These are phyloP conservation scores for Cryptus viduatorius DNA, from an alignment of 2,888 invertebrate species.

Conservation along the genomic window DNA sequence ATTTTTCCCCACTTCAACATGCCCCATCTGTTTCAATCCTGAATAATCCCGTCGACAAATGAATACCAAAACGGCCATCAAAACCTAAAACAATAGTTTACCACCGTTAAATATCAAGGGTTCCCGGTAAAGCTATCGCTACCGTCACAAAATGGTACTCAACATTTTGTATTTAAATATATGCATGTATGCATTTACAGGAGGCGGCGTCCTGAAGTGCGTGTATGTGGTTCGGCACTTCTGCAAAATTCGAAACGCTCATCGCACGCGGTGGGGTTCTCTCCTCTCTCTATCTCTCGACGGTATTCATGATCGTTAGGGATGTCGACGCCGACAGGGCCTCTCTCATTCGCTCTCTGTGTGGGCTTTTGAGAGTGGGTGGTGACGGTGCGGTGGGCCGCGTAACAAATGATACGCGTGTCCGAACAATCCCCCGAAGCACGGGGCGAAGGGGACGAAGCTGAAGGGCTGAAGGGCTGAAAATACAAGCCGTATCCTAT, in stretches of 20 bases:
- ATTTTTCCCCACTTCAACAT: too few species aligned
- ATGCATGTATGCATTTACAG: slow-evolving; percentile 63
- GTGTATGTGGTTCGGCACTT: slow-evolving; percentile 29
- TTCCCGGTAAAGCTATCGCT: slow-evolving; percentile 45
- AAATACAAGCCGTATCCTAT: slow-evolving; percentile 42
- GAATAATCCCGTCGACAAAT: neutral
- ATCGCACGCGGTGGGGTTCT: neutral
- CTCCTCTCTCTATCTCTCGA: slow-evolving; percentile 4
- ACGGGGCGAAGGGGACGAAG: slow-evolving; percentile 51
- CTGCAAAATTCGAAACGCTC: slow-evolving; percentile 65
- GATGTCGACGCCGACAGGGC: slow-evolving; percentile 33
- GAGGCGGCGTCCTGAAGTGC: slow-evolving; percentile 48
- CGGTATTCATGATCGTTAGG: slow-evolving; percentile 65
- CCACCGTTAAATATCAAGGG: neutral
- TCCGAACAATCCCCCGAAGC: slow-evolving; percentile 71
- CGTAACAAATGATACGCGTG: slow-evolving; percentile 76
- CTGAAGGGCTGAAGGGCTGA: slow-evolving; percentile 50
- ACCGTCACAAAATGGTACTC: slow-evolving; percentile 53
- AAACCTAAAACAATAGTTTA: slow-evolving; percentile 6
- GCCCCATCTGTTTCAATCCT: neutral
- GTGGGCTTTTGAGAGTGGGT: slow-evolving; percentile 37
- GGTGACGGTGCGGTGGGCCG: slow-evolving; percentile 63
- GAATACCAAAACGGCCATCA: neutral
- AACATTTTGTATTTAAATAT: slow-evolving; percentile 64
- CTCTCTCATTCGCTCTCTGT: neutral